Evolutionary conservation across 1,140 invertebrate species (phyloP).

Genomic region (Drosophila orosa): DNA sequence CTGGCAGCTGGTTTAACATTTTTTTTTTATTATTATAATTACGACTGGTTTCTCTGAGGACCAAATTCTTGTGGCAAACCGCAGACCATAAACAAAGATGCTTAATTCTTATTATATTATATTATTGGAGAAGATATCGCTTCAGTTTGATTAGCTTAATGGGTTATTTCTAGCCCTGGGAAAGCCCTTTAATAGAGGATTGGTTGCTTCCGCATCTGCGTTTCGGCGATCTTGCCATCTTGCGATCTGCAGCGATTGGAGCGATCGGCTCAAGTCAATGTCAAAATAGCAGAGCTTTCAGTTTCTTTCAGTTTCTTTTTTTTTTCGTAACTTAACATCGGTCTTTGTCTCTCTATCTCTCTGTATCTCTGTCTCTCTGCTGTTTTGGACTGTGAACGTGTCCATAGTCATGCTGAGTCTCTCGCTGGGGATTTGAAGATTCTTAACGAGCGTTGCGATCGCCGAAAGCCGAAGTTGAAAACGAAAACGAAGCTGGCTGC

Average conservation of each 20-base stretch:
- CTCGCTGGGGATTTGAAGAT: constrained; percentile 59
- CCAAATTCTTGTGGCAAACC: neutral
- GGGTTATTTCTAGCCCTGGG: constrained; percentile 4
- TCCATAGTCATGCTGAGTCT: constrained; percentile 57
- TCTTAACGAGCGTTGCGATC: constrained; percentile 43
- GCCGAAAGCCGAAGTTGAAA: constrained; percentile 8
- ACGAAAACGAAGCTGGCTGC: constrained; percentile 27
- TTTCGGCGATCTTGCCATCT: neutral
- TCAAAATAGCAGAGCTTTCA: constrained; percentile 28
- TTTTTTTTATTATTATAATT: neutral
- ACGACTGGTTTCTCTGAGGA: neutral
- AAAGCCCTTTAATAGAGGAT: constrained; percentile 13
- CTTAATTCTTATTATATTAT: neutral
- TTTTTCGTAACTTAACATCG: neutral
- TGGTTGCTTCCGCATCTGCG: constrained; percentile 53
- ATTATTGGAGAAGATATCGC: neutral
- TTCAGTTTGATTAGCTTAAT: neutral
- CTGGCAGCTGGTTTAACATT: neutral
- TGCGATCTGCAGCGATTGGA: constrained; percentile 27
- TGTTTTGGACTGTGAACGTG: constrained; percentile 61
- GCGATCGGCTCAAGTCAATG: constrained; percentile 67
- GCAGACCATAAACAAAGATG: neutral
- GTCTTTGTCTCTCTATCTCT: neutral
- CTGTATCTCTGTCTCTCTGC: constrained; percentile 4
- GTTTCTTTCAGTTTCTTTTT: neutral